Conservation (phyloP, 35 echinoderm and acorn worm genomes). For the Hemicentrotus pulcherrimus region DNA sequence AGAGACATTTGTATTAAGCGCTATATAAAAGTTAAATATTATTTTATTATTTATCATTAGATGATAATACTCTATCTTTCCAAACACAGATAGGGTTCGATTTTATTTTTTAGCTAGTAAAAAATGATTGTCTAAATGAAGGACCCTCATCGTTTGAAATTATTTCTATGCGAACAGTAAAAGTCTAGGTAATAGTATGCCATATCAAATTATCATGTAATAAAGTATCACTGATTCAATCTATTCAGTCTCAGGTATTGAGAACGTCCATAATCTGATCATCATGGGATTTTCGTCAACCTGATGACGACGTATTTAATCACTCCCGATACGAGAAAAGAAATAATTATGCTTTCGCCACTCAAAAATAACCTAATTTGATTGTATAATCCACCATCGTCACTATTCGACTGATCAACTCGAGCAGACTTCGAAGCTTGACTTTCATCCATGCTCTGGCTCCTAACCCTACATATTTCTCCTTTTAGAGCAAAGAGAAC, state of each 20-base stretch:
- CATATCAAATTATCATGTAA: neutral
- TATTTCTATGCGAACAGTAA: too few species aligned
- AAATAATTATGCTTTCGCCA: slow-evolving; percentile 2
- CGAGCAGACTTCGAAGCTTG: neutral
- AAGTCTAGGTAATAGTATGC: too few species aligned
- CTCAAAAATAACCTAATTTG: neutral
- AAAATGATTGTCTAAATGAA: too few species aligned
- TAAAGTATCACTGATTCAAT: neutral
- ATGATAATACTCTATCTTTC: too few species aligned
- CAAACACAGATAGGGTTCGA: too few species aligned
- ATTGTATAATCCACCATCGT: slow-evolving; percentile 3
- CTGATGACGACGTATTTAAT: neutral
- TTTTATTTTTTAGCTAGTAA: too few species aligned
- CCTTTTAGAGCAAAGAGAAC: neutral
- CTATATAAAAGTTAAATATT: too few species aligned
- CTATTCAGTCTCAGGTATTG: neutral
- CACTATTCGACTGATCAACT: neutral
- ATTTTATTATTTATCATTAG: too few species aligned
- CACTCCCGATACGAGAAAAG: neutral
- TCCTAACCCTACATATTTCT: neutral
- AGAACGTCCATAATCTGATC: neutral
- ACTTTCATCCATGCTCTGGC: neutral
- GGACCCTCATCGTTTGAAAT: too few species aligned
- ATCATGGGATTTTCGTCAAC: neutral
- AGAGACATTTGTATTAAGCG: too few species aligned